Evolutionary conservation across 2,797 vertebrate genomes (phyloP).

Genomic region (Molossus molossus): DNA sequence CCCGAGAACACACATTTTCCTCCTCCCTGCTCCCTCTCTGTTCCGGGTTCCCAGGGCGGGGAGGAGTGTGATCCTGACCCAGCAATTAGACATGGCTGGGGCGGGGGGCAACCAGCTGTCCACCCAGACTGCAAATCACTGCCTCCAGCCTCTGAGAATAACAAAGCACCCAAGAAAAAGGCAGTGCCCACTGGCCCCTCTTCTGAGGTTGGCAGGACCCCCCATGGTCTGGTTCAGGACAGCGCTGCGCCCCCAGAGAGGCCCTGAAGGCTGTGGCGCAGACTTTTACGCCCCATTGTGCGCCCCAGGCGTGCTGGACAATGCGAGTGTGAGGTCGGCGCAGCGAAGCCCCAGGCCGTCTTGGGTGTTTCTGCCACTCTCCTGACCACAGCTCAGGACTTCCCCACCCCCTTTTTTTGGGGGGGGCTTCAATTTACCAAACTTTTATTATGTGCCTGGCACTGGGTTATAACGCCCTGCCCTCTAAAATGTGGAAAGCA

Average conservation of each 20-base stretch:
- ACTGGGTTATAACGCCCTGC: background rate
- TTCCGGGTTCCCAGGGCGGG: background rate
- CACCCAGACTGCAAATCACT: background rate
- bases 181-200: background rate
- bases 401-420: background rate
- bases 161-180: background rate
- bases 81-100: background rate
- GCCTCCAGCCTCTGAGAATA: background rate
- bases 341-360: background rate
- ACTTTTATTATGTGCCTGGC: background rate
- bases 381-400: background rate
- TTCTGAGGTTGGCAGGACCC: background rate
- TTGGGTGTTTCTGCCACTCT: background rate
- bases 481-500: accelerated
- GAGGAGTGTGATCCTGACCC: background rate
- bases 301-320: constrained; percentile 53
- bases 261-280: background rate
- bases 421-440: background rate
- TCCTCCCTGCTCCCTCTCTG: background rate
- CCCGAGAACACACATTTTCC: background rate
- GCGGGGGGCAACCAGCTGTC: background rate
- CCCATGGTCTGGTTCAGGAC: background rate
- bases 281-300: constrained; percentile 8
- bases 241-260: background rate
- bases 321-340: background rate